Percentiles rank a stretch among this genome's conserved stretches.
Evolutionary conservation across 1,140 invertebrate genomes (phyloP).

Genomic region (Conus betulinus): DNA sequence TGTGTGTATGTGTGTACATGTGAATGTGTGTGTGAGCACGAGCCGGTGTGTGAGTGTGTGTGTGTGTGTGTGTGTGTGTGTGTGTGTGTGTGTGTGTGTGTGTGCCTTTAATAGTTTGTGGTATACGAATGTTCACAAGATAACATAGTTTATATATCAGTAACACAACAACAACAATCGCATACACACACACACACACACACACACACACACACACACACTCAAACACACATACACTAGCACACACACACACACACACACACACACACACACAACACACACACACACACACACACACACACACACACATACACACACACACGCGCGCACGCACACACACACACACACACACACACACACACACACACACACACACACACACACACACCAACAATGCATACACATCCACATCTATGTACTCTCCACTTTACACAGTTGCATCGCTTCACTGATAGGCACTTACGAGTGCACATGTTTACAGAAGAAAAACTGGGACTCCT

Average conservation of each 20-base stretch:
- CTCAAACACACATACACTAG: no score
- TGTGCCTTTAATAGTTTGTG: no score
- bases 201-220: no score
- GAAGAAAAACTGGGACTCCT: no score
- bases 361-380: no score
- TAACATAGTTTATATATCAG: background rate
- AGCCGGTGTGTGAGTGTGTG: background rate
- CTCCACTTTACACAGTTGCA: no score
- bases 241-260: background rate
- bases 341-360: background rate
- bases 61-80: background rate
- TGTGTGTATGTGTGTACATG: conserved; percentile 30
- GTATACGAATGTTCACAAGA: background rate
- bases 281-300: background rate
- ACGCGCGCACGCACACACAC: background rate
- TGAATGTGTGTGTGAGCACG: no score
- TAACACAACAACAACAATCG: no score
- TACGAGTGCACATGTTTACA: no score
- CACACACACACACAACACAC: background rate
- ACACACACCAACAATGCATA: no score
- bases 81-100: background rate
- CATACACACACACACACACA: background rate
- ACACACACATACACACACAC: background rate
- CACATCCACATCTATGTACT: no score
- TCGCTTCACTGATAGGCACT: no score